Evolutionary conservation across 2,888 invertebrate genomes (phyloP).

Genomic region (Drosophila testacea): DNA sequence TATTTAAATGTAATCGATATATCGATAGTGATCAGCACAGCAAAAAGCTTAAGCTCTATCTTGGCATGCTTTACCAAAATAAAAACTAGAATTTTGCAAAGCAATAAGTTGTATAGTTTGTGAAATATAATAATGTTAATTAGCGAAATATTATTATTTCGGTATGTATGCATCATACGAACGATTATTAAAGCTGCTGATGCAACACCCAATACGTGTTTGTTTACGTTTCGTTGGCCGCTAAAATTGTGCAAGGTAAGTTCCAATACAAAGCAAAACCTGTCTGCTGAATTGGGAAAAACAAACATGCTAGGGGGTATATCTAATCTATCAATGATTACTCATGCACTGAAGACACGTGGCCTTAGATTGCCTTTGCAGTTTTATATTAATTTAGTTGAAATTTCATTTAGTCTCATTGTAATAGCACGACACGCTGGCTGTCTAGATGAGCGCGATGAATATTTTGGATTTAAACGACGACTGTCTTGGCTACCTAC

Average conservation of each 20-base stretch:
- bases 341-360: slow-evolving; percentile 59
- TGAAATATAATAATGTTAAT: slow-evolving; percentile 3
- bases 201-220: slow-evolving; percentile 1
- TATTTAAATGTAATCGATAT: slow-evolving; percentile 8
- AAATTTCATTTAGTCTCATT: slow-evolving; percentile 37
- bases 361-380: slow-evolving; percentile 26
- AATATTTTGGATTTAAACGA: slow-evolving; percentile 50
- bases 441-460: slow-evolving; percentile 28
- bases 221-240: slow-evolving; percentile 7
- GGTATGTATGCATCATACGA: neutral
- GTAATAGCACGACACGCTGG: slow-evolving; percentile 7
- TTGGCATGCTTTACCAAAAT: neutral
- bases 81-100: neutral
- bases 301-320: neutral
- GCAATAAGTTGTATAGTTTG: neutral
- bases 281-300: neutral
- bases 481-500: slow-evolving; percentile 55
- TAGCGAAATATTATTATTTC: neutral
- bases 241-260: slow-evolving; percentile 53
- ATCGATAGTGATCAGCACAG: neutral
- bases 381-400: slow-evolving; percentile 7
- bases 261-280: slow-evolving; percentile 32
- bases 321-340: slow-evolving; percentile 43
- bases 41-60: neutral
- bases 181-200: slow-evolving; percentile 1